Conservation (phyloP, 1,140 invertebrate species). For the Mylabris phalerata region DNA sequence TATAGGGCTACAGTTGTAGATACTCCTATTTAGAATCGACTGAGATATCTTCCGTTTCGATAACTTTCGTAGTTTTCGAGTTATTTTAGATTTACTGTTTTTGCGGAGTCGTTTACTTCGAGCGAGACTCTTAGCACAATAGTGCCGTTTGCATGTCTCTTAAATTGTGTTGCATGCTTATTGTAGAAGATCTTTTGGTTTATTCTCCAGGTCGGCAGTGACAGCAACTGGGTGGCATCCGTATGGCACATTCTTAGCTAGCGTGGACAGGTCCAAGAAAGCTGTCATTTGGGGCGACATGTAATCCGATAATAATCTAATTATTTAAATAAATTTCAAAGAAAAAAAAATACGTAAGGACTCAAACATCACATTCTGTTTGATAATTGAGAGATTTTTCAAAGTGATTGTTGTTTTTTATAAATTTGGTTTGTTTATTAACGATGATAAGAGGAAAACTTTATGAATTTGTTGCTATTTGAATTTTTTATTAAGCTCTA, state of each 20-base stretch:
- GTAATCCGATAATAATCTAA: conserved; percentile 10
- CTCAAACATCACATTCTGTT: neutral
- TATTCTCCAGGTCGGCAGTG: conserved; percentile 67
- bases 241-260: conserved; percentile 73
- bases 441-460: neutral
- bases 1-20: too few relatives aligned
- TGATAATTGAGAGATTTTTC: neutral
- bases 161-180: conserved; percentile 30
- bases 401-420: neutral
- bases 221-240: conserved; percentile 90
- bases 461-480: neutral
- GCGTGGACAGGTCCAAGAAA: conserved; percentile 79
- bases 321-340: neutral
- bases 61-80: too few relatives aligned
- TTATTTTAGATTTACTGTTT: too few relatives aligned
- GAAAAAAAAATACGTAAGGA: neutral
- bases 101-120: too few relatives aligned
- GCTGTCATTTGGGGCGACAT: conserved; percentile 73
- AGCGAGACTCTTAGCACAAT: too few relatives aligned
- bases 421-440: neutral
- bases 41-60: too few relatives aligned
- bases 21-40: too few relatives aligned
- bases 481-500: too few relatives aligned
- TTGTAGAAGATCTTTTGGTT: conserved; percentile 33
- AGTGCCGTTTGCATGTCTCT: conserved; percentile 10